Conservation (phyloP, 2,888 invertebrate genomes). For the Eugnorisma glareosa region DNA sequence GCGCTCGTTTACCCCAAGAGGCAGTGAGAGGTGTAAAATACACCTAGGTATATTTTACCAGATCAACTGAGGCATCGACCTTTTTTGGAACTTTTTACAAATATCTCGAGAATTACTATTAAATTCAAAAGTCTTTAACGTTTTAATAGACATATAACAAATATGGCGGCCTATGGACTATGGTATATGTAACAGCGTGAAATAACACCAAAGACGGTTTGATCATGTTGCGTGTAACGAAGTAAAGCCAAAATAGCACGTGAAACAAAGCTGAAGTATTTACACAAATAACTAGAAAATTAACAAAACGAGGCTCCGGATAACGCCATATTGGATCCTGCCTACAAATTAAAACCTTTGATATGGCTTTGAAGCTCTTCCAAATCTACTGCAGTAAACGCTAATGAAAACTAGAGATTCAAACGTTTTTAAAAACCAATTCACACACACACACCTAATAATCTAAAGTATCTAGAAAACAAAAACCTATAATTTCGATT, state of each 20-base stretch:
- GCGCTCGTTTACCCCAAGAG: not conserved
- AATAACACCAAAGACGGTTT: slow-evolving; percentile 32
- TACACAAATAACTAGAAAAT: slow-evolving; percentile 43
- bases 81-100: not conserved
- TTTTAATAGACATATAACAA: not conserved
- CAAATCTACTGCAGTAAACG: slow-evolving; percentile 25
- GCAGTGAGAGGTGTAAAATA: not conserved
- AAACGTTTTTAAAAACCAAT: slow-evolving; percentile 30
- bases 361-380: slow-evolving; percentile 25
- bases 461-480: slow-evolving; percentile 38
- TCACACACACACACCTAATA: slow-evolving; percentile 43
- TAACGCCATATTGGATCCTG: slow-evolving; percentile 23
- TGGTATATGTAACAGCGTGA: slow-evolving; percentile 28
- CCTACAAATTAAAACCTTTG: slow-evolving; percentile 20
- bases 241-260: slow-evolving; percentile 54
- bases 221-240: slow-evolving; percentile 39
- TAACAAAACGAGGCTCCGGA: slow-evolving; percentile 45
- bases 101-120: not conserved
- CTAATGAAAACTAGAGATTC: slow-evolving; percentile 1
- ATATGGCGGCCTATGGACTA: not conserved
- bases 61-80: not conserved
- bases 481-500: slow-evolving; percentile 50
- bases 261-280: slow-evolving; percentile 58
- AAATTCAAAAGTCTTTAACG: not conserved
- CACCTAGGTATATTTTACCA: not conserved